Base-by-base conservation (phyloP, 2,113 vertebrate genomes). In the Nestor notabilis region DNA sequence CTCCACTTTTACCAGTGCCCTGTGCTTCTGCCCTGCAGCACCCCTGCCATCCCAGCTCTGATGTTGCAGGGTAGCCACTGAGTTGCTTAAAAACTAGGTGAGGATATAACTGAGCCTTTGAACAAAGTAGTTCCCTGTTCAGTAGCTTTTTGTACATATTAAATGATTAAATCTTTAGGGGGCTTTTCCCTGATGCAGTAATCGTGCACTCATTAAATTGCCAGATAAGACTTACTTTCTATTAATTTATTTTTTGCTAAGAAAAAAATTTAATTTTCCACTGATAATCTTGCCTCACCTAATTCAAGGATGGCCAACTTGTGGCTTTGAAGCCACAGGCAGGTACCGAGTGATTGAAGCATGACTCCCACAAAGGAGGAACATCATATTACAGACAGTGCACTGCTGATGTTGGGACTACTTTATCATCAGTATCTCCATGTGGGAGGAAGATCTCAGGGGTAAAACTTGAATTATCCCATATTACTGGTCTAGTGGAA, bases 91-190 rank as follows among this genome's bases (percentile, higher is more conserved):
- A 91, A 81, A 87, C 20, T 64, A 93, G 68, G 77, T 49, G 83
- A 96, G 72, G 27, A 71, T 89, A 46, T 89, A 93, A 88, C 58
- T 60, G 61, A 82, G 96, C 46, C 87, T 97, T 86, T 69, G 91
- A 95, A 91, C 31, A 77, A 92, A 88, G 74, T 89, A 93, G 95
- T 96, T 85, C 55, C 44, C 56, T 93, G 46, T 95, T 97, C 96
- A 91, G 74, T 88, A 95, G 76, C 69, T 92, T 95, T 93, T 96
- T 96, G 93, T 97, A 93, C 83, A 78, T 95, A 97, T 93, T 97
- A 98, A 98, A 96, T 97, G 77, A 95, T 97, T 93, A 97, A 95
- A 96, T 98, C 97, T 97, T 98, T 83, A 89, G 94, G 86, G 95
- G 95, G 18, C 43, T 96, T 95, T 97, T 94, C 94, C 96, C 96